These are phyloP conservation scores for Synanthedon myopaeformis DNA, from an alignment of 2,888 invertebrate genomes.

Conservation along the genomic window DNA sequence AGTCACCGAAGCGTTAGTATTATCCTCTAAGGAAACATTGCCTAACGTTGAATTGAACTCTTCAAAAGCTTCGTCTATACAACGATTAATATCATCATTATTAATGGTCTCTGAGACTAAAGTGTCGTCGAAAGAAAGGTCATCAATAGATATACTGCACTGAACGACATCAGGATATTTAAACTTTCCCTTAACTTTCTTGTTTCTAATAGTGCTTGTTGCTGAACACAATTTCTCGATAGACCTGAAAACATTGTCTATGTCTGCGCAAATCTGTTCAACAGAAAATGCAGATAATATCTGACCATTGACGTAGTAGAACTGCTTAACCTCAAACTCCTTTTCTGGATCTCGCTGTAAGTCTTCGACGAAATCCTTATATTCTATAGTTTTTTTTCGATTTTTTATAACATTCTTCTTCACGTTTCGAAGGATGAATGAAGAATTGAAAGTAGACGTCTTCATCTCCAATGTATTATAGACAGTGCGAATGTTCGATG, in stretches of 20 bases:
- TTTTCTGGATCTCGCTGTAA: constrained; percentile 15
- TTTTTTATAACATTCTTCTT: constrained; percentile 31
- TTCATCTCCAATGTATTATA: constrained; percentile 42
- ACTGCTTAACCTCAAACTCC: constrained; percentile 24
- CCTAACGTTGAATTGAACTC: constrained; percentile 34
- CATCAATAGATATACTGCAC: constrained; percentile 45
- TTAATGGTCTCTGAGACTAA: constrained; percentile 21
- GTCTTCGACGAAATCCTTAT: constrained; percentile 42
- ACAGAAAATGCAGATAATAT: constrained; percentile 46
- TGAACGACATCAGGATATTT: constrained; percentile 35
- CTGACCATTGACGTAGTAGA: constrained; percentile 40
- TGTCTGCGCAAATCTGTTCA: constrained; percentile 47
- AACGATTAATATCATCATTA: constrained; percentile 36
- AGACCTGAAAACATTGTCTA: constrained; percentile 53
- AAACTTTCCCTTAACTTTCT: constrained; percentile 17
- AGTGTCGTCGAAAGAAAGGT: constrained; percentile 51
- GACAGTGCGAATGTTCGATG: constrained; percentile 22
- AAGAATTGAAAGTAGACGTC: constrained; percentile 49
- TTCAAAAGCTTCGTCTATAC: constrained; percentile 53
- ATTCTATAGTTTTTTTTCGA: constrained; percentile 35
- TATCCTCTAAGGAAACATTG: constrained; percentile 21
- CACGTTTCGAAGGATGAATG: constrained; percentile 42
- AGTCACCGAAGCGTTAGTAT: constrained; percentile 40
- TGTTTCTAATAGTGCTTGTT: constrained; percentile 29
- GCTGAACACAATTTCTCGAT: constrained; percentile 45